Conservation (phyloP, 2,113 vertebrate genomes). For the Gobio gobio region DNA sequence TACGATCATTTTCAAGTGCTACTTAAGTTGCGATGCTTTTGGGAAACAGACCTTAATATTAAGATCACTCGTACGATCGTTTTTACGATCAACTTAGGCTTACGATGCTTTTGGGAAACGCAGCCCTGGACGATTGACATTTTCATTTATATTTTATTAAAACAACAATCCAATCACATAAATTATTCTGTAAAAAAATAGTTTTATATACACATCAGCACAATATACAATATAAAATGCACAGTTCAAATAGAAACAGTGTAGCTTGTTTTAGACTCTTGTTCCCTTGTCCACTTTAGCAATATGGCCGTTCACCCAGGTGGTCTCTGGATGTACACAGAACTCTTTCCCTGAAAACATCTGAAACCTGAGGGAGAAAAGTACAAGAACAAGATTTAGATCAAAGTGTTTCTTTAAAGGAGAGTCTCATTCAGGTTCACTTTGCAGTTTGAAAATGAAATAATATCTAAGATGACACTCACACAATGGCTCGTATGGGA, state of each 20-base stretch:
- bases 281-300: not conserved
- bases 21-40: too few species aligned
- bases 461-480: conserved; percentile 1
- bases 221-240: not conserved
- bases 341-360: not conserved
- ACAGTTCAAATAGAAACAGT: not conserved
- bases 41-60: too few species aligned
- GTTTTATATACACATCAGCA: not conserved
- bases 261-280: not conserved
- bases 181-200: not conserved
- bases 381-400: not conserved
- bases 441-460: not conserved
- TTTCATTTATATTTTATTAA: not conserved
- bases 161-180: not conserved
- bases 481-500: conserved; percentile 1
- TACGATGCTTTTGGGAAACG: too few species aligned
- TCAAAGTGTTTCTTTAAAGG: not conserved
- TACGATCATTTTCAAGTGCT: too few species aligned
- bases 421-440: not conserved
- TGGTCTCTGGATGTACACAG: not conserved
- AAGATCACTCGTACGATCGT: too few species aligned
- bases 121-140: accelerated
- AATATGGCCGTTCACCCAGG: not conserved
- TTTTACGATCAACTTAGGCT: too few species aligned
- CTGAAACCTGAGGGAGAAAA: not conserved